Conservation (phyloP, 2,113 vertebrate genomes). For the Tricholaema leucomelas region DNA sequence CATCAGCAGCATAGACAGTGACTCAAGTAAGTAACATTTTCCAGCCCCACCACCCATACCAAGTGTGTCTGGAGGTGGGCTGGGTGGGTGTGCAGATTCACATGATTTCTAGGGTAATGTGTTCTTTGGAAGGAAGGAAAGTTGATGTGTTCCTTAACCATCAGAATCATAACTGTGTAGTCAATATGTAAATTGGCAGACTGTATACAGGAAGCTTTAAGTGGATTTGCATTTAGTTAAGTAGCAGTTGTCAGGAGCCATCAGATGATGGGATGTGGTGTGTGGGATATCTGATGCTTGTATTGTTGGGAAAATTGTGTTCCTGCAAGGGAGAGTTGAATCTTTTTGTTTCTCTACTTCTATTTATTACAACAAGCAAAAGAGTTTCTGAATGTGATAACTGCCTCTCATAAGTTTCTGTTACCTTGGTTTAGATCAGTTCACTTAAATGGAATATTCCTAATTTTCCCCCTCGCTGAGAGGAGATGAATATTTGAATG, state of each 20-base stretch:
- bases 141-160: neutral
- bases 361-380: neutral
- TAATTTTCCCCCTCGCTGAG: neutral
- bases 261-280: neutral
- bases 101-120: neutral
- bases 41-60: neutral
- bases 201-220: neutral
- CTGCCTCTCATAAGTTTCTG: neutral
- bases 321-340: neutral
- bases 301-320: neutral
- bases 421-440: neutral
- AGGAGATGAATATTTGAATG: neutral
- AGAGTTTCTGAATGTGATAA: neutral
- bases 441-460: neutral
- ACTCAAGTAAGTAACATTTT: slow-evolving; percentile 78
- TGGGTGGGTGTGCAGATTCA: neutral
- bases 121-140: neutral
- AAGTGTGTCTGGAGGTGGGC: neutral
- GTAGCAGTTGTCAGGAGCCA: neutral
- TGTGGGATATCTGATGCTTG: neutral
- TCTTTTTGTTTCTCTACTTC: neutral
- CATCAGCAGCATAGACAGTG: slow-evolving; percentile 87
- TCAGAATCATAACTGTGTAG: neutral
- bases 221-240: neutral
- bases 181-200: neutral